Evolutionary conservation across 1,140 invertebrate species (phyloP), one percentile per base, ranked within the genome.

Genomic region (Achatina immaculata): DNA sequence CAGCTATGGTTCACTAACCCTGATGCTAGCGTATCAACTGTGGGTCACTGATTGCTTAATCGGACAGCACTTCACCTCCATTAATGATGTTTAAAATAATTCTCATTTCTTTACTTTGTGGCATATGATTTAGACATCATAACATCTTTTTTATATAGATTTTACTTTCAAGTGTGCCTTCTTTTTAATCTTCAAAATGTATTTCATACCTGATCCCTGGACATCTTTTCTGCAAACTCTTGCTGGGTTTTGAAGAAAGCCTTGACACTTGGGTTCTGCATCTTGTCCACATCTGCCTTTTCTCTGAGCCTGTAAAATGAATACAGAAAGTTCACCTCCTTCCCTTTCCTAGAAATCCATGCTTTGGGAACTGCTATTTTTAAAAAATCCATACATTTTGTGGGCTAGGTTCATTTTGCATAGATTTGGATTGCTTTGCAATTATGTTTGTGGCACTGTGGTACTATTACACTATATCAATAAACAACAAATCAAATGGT

Each of bases 271-370:
- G 87, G 87, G 62, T 89, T 81, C 38, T 90, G 79, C 62, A 92
- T 83, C 43, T 90, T 90, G 42, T 92, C 90, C 0, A 92, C 89
- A 81, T 92, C 91, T 6, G 83, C 84, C 81, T 91, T 91, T 80
- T 92, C 91, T 82, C 91, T 90, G 66, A 87, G 85, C 21, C 91
- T 92, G 83, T 42, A 74, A 34, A 65, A 31, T 55, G 51, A 80
- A 38, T 24, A 42, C 72, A 58, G 76, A 45, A 66, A n/a, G 0
- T 43, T 28, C 7, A 71, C n/a, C n/a, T n/a, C n/a, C n/a, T n/a
- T n/a, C n/a, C n/a, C n/a, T 36, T 14, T 38, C 42, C 43, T 21
- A 3, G n/a, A 62, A 1, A 51, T 51, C 0, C 48, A 31, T 43
- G 19, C 45, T 16, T 11, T 19, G 14, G 42, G 4, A 55, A 72